Evolutionary conservation across 2,888 invertebrate genomes (phyloP).

Genomic region (Emmelina monodactyla): DNA sequence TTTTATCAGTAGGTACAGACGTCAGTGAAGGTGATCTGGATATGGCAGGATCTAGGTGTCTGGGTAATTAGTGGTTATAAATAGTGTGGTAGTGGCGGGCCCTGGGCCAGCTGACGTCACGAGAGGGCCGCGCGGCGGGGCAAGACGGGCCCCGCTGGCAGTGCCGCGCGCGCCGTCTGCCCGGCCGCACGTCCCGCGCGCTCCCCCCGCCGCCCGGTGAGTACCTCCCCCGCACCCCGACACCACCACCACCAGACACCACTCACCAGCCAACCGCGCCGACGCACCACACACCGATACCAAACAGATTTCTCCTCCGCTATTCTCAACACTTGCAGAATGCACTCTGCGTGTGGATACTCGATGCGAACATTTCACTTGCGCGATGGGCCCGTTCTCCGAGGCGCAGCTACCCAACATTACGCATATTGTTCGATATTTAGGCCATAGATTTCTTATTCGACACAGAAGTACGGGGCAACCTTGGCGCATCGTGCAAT

Average conservation of each 20-base stretch:
- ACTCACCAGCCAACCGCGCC: slow-evolving; percentile 19
- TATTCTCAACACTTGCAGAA: slow-evolving; percentile 17
- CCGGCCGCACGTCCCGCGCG: slow-evolving; percentile 45
- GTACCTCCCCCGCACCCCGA: slow-evolving; percentile 18
- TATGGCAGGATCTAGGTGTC: slow-evolving; percentile 57
- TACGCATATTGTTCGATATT: slow-evolving; percentile 8
- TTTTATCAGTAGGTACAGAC: not conserved
- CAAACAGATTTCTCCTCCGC: slow-evolving; percentile 48
- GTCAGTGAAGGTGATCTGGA: not conserved
- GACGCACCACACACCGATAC: slow-evolving; percentile 15
- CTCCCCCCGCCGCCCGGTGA: slow-evolving; percentile 20
- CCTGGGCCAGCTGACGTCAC: slow-evolving; percentile 66
- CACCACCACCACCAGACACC: slow-evolving; percentile 23
- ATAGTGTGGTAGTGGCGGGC: slow-evolving; percentile 59
- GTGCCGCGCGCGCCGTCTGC: slow-evolving; percentile 64
- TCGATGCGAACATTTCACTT: slow-evolving; percentile 11
- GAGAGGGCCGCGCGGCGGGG: slow-evolving; percentile 58
- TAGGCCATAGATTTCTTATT: slow-evolving; percentile 33
- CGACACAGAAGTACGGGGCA: slow-evolving; percentile 46
- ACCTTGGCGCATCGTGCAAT: slow-evolving; percentile 67
- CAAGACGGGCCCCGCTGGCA: slow-evolving; percentile 65
- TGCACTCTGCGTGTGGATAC: slow-evolving; percentile 2
- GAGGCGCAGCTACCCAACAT: not conserved
- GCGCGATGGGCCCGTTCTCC: slow-evolving; percentile 1
- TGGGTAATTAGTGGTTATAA: slow-evolving; percentile 62